Base-by-base conservation (phyloP, 2,113 vertebrate genomes). In the Etia nguti region DNA sequence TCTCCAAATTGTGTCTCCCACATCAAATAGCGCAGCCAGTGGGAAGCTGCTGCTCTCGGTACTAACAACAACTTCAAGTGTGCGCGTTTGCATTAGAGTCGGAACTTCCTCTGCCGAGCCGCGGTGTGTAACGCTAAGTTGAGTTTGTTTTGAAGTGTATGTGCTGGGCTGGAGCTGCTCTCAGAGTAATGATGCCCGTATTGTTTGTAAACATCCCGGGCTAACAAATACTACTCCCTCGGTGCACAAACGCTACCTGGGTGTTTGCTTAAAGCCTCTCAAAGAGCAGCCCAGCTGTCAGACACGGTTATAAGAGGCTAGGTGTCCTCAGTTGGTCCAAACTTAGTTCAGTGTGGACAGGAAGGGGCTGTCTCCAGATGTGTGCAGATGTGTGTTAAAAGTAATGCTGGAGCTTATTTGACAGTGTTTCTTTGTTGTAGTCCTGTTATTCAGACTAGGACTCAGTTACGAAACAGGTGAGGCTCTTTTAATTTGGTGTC, bases 181-280 rank as follows among this genome's bases (percentile, higher is more conserved):
- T n/a, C 22, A 10, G 55, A 81, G 57, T 5, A 20, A 9, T 10
- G 92, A 89, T 92, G 86, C 86, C 88, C 80, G 84, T 83, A 62
- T 91, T 93, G 92, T 94, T 94, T 87, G 85, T 92, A 90, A 94
- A 95, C 94, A 94, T 75, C 83, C 82, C 59, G 79, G 84, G 80
- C 20, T 31, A 81, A 54, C 36, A 34, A 34, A 38, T 20, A 62
- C 70, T 50, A 11, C 22, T 11, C 22, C 79, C 43, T 20, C 36
- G 41, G 60, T 88, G 13, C 31, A 43, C 8, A 24, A 38, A 22
- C 55, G 20, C 10, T 10, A 48, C 55, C 5, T 6, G 50, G 29
- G 18, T 24, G 12, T 24, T 79, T n/a, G 29, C 6, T 38, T 18
- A 6, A 60, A 77, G 26, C 73, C 26, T 13, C 43, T 52, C 73